Base-by-base conservation (phyloP, 1,140 invertebrate genomes). In the Brachionus angularis region DNA sequence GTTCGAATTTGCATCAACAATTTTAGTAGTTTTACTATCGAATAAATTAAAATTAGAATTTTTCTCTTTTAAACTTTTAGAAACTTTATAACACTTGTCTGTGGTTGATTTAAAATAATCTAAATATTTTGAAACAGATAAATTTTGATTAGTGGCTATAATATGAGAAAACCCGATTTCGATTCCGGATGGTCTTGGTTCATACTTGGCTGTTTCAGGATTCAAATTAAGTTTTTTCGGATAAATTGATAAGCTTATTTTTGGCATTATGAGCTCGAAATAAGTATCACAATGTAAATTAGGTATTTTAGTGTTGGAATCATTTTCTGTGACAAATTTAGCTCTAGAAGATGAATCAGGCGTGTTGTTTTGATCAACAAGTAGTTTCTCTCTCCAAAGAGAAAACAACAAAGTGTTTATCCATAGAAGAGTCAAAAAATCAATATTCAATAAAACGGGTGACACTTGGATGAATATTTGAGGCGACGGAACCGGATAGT, bases 401-500 rank as follows among this genome's bases (percentile, higher is more conserved):
- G 67, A 52, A 42, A 93, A 84, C 44, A 87, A 84, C 80, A 97
- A 96, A n/a, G 90, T 89, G 79, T 94, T 93, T 29, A 93, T 85
- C 93, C 93, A 97, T 21, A 96, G 81, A 72, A 91, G 84, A 27
- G 90, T 94, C 67, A 87, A 84, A 50, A 88, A 83, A 80, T 96
- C 93, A 74, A 96, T 87, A 72, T 86, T 86, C 31, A 96, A 79
- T 77, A 90, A 87, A 39, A 96, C 83, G 0, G 93, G 93, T 82
- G 92, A 93, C 12, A 95, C 77, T 77, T 94, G 88, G 4, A 90
- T 86, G 81, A 91, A 96, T 76, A 95, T 85, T 79, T 95, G 95
- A 33, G 92, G 89, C 50, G 91, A 87, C 18, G 94, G 94, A 67
- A 95, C 91, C 84, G 78, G 46, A 31, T 55, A 55, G 73, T 88